These are phyloP conservation scores for Itoplectis maculator DNA, from an alignment of 2,888 invertebrate genomes.

Conservation along the genomic window DNA sequence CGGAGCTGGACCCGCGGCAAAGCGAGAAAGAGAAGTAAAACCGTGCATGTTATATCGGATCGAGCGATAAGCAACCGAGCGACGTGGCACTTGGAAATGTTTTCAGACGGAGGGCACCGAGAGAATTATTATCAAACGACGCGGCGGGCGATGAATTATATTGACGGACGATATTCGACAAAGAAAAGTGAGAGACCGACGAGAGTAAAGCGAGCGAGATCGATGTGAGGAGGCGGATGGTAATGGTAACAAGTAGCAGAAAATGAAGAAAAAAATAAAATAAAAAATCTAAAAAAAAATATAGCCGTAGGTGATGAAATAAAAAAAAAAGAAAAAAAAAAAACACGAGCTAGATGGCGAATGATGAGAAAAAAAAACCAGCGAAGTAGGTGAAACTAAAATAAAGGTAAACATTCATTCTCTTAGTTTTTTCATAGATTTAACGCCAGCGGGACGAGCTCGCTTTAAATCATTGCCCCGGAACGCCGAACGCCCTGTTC, in stretches of 20 bases:
- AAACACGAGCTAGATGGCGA: conserved; percentile 64
- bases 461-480: conserved; percentile 76
- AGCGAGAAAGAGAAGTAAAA: conserved; percentile 28
- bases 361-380: conserved; percentile 70
- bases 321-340: conserved; percentile 25
- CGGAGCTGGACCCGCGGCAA: neutral
- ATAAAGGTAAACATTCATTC: conserved; percentile 79
- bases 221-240: conserved; percentile 60
- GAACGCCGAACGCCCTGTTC: conserved; percentile 83
- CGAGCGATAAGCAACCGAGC: conserved; percentile 23
- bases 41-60: conserved; percentile 47
- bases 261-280: conserved; percentile 54
- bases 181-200: too few relatives aligned
- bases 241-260: conserved; percentile 54
- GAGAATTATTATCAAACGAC: conserved; percentile 39
- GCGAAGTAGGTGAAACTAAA: conserved; percentile 66
- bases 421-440: conserved; percentile 82
- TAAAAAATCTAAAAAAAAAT: conserved; percentile 67
- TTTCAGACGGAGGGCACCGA: conserved; percentile 4
- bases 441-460: conserved; percentile 79
- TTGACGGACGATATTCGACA: conserved; percentile 41
- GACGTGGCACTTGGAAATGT: conserved; percentile 22
- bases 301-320: conserved; percentile 65
- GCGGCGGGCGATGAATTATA: conserved; percentile 40
- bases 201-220: conserved; percentile 50